Conservation (phyloP, 2,113 vertebrate species). For the Peromyscus polionotus region DNA sequence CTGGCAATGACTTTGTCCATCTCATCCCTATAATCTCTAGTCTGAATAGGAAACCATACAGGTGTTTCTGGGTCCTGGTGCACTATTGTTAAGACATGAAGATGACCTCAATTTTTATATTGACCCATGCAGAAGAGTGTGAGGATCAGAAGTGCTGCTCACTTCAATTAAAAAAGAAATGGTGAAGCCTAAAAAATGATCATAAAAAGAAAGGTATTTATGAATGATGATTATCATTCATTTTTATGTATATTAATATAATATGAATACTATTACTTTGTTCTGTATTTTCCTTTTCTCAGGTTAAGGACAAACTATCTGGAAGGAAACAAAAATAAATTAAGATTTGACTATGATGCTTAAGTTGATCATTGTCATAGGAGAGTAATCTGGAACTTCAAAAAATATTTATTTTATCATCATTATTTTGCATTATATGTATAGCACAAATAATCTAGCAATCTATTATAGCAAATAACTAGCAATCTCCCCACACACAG, state of each 20-base stretch:
- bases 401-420: background rate
- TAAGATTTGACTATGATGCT: background rate
- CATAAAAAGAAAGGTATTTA: background rate
- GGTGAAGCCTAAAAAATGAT: background rate
- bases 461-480: background rate
- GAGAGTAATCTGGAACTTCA: background rate
- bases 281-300: background rate
- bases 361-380: background rate
- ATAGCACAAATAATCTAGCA: background rate
- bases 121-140: rapidly evolving
- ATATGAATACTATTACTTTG: background rate
- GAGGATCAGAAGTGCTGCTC: background rate
- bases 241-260: slow-evolving; percentile 34
- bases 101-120: background rate
- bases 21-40: background rate
- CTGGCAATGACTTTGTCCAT: background rate
- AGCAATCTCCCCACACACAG: background rate
- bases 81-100: no score
- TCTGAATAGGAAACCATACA: no score
- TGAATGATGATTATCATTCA: background rate
- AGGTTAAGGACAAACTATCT: background rate
- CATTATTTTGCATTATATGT: background rate
- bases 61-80: no score
- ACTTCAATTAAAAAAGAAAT: background rate
- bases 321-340: slow-evolving; percentile 23